Conservation (phyloP, 2,113 vertebrate genomes). For the Motacilla tschutschensis region DNA sequence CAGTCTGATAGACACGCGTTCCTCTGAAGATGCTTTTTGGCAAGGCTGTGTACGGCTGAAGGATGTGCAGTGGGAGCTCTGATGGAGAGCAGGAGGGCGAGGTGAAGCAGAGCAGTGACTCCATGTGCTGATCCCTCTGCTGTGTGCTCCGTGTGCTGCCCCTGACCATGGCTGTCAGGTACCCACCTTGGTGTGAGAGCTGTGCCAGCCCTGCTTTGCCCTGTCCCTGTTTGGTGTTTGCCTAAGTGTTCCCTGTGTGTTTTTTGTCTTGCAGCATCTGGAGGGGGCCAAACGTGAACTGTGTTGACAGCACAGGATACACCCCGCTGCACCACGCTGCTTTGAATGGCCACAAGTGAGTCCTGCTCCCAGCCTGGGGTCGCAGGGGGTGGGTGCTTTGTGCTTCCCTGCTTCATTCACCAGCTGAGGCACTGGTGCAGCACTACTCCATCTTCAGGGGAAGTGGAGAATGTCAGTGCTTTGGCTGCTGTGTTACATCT, state of each 20-base stretch:
- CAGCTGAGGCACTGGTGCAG: background rate
- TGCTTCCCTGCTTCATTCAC: background rate
- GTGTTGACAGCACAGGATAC: conserved; percentile 95
- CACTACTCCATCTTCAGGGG: conserved; percentile 48
- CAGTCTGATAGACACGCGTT: background rate
- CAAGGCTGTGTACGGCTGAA: background rate
- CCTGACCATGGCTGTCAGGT: background rate
- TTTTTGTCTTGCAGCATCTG: conserved; percentile 84
- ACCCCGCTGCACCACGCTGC: conserved; percentile 95
- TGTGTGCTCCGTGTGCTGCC: background rate
- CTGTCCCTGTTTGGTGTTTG: background rate
- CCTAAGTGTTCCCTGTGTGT: background rate
- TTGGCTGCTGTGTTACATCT: background rate
- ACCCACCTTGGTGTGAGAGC: background rate
- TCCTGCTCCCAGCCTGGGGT: background rate
- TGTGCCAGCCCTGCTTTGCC: background rate
- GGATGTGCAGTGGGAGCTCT: background rate
- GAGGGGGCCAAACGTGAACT: conserved; percentile 98
- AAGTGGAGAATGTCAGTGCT: background rate
- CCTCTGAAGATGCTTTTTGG: background rate
- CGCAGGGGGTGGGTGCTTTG: background rate
- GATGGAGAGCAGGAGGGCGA: background rate
- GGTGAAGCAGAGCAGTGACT: background rate
- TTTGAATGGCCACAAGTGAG: conserved; percentile 94
- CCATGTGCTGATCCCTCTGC: background rate